Evolutionary conservation across 2,113 vertebrate genomes (phyloP).

Genomic region (Ibidorhyncha struthersii): DNA sequence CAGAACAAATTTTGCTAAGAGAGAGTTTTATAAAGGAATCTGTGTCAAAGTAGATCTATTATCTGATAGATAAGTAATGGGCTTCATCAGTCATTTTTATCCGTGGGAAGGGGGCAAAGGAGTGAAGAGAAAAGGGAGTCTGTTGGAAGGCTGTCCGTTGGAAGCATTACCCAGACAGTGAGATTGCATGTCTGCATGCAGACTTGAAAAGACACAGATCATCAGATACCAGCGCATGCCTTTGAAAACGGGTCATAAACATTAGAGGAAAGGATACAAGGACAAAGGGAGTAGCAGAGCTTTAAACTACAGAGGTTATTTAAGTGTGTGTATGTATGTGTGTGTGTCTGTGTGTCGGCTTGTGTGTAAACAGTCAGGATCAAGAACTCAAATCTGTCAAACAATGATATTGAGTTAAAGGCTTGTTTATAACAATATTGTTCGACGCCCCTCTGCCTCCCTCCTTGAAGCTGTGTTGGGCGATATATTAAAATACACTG

Average conservation of each 20-base stretch:
- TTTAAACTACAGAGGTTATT: neutral
- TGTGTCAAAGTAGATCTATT: neutral
- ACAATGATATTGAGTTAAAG: neutral
- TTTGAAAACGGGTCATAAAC: slow-evolving; percentile 41
- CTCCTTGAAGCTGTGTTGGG: neutral
- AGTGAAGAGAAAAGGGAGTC: neutral
- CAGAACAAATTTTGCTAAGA: neutral
- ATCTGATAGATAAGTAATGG: neutral
- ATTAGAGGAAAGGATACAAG: slow-evolving; percentile 56
- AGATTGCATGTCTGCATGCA: slow-evolving; percentile 3
- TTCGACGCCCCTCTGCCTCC: neutral
- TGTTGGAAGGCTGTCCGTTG: slow-evolving; percentile 27
- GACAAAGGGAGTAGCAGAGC: slow-evolving; percentile 17
- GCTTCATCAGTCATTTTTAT: neutral
- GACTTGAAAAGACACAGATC: slow-evolving; percentile 10
- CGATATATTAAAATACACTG: neutral
- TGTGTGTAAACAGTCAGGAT: slow-evolving; percentile 1
- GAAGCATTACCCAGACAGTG: slow-evolving; percentile 22
- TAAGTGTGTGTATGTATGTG: neutral
- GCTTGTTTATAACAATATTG: neutral
- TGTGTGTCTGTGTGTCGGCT: neutral
- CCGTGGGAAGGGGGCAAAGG: neutral
- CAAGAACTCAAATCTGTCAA: slow-evolving; percentile 13
- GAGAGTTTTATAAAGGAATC: neutral
- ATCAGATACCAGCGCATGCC: slow-evolving; percentile 25